phyloP scores from a whole-genome alignment of 2,113 vertebrate species.

The Nymphicus hollandicus region DNA sequence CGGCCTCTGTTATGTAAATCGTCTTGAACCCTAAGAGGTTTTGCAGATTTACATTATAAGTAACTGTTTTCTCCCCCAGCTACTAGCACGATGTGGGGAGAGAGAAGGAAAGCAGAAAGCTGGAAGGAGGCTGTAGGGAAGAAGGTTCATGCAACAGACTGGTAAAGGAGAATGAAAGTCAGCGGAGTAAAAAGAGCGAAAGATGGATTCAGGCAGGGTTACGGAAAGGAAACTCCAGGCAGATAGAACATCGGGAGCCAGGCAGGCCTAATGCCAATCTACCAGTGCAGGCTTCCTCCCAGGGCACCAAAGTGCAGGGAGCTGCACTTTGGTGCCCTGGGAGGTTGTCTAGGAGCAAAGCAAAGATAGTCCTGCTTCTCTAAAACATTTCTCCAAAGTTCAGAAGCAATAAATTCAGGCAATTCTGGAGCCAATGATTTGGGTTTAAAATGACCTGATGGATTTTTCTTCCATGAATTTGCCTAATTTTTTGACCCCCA shows the following conservation, averaged over 20 bases:
- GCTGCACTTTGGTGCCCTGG: too few relatives aligned
- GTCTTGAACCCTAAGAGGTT: conserved; percentile 19
- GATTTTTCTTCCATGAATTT: neutral
- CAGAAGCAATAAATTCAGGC: neutral
- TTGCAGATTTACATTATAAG: conserved; percentile 35
- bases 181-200: neutral
- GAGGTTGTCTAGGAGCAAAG: neutral
- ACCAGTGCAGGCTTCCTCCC: too few relatives aligned
- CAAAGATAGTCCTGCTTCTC: neutral
- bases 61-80: conserved; percentile 20
- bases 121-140: neutral
- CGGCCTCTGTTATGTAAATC: conserved; percentile 25
- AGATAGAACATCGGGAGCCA: neutral
- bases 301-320: neutral
- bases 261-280: neutral
- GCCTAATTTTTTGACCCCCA: neutral
- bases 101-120: neutral
- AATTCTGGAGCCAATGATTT: neutral
- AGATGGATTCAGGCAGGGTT: neutral
- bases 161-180: neutral
- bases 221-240: neutral
- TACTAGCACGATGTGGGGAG: neutral
- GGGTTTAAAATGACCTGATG: neutral
- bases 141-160: neutral
- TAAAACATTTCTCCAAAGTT: neutral